Conservation (phyloP, 2,113 vertebrate species). For the Phrynosoma blainvillii region DNA sequence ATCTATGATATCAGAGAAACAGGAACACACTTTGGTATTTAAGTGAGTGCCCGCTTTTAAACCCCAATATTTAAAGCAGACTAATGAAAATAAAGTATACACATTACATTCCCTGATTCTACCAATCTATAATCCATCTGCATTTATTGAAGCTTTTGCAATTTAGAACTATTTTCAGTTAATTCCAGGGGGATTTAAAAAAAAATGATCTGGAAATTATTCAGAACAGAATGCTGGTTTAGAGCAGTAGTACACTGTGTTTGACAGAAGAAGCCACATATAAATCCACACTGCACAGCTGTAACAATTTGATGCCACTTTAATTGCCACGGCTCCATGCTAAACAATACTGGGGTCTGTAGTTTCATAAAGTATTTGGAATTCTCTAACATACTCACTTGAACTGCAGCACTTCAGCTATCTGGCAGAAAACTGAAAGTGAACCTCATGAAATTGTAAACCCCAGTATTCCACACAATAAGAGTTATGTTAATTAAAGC, state of each 20-base stretch:
- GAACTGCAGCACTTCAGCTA: too few relatives aligned
- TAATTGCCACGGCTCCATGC: too few relatives aligned
- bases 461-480: too few relatives aligned
- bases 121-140: slow-evolving; percentile 65
- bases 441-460: too few relatives aligned
- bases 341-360: too few relatives aligned
- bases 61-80: slow-evolving; percentile 69
- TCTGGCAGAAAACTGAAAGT: too few relatives aligned
- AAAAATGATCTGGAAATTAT: slow-evolving; percentile 13
- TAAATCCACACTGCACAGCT: too few relatives aligned
- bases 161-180: slow-evolving; percentile 58
- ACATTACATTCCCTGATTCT: slow-evolving; percentile 60
- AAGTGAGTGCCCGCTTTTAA: slow-evolving; percentile 63
- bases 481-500: too few relatives aligned
- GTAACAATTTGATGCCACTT: too few relatives aligned
- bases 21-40: slow-evolving; percentile 67
- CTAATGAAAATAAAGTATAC: slow-evolving; percentile 63
- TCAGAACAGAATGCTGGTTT: neutral
- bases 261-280: neutral
- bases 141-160: slow-evolving; percentile 43
- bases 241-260: neutral
- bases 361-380: too few relatives aligned
- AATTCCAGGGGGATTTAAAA: slow-evolving; percentile 31
- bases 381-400: too few relatives aligned
- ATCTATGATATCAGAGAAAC: slow-evolving; percentile 71